phyloP scores from a whole-genome alignment of 2,888 invertebrate species.

The Rhingia rostrata region DNA sequence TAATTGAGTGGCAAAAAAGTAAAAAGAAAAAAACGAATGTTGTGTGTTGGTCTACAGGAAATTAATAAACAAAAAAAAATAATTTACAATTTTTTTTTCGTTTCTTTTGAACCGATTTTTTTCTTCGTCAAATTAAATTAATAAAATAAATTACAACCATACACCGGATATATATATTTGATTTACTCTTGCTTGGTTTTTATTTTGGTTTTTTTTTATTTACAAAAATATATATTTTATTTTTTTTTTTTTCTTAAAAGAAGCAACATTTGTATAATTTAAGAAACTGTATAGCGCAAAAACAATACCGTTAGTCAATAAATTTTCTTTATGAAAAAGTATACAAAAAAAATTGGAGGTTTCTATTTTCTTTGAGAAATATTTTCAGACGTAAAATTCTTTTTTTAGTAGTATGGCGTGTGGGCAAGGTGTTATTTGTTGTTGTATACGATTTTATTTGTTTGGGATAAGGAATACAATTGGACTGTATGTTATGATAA shows the following conservation, averaged over 20 bases:
- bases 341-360: slow-evolving; percentile 4
- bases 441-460: too few relatives aligned
- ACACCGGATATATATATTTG: slow-evolving; percentile 13
- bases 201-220: slow-evolving; percentile 7
- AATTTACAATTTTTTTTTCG: slow-evolving; percentile 30
- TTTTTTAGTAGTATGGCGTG: too few relatives aligned
- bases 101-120: slow-evolving; percentile 47
- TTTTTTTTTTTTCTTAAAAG: slow-evolving; percentile 40
- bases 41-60: slow-evolving; percentile 74
- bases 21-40: slow-evolving; percentile 51
- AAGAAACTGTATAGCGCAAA: slow-evolving; percentile 74
- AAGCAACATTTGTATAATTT: slow-evolving; percentile 70
- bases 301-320: slow-evolving; percentile 71
- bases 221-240: slow-evolving; percentile 37
- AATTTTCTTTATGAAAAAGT: slow-evolving; percentile 72
- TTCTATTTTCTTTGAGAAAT: not conserved
- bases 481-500: too few relatives aligned
- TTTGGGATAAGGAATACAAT: too few relatives aligned
- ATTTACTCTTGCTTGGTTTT: slow-evolving; percentile 60
- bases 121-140: slow-evolving; percentile 48
- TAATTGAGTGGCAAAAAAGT: slow-evolving; percentile 64
- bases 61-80: slow-evolving; percentile 41
- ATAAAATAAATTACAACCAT: slow-evolving; percentile 28
- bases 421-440: too few relatives aligned
- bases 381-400: too few relatives aligned